Evolutionary conservation across 1,140 invertebrate species (phyloP).

Genomic region (Muscidifurax raptorellus): DNA sequence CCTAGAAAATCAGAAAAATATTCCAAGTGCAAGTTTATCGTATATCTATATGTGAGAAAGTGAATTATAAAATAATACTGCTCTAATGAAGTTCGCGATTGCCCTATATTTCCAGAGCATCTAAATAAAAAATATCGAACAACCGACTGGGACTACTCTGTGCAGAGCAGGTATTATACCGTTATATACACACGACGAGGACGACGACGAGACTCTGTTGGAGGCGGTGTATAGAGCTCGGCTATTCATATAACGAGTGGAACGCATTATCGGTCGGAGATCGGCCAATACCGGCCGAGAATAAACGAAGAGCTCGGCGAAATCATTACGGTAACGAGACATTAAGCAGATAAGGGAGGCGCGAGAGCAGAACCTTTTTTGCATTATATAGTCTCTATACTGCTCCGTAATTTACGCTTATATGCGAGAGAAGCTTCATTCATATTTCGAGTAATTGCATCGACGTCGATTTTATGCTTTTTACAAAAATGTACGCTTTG

Average conservation of each 20-base stretch:
- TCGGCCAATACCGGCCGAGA: slow-evolving; percentile 53
- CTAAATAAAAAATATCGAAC: not conserved
- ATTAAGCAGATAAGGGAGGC: slow-evolving; percentile 50
- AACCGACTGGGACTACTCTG: not conserved
- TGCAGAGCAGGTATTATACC: not conserved
- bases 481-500: too few relatives aligned
- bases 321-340: slow-evolving; percentile 56
- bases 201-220: not conserved
- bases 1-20: too few relatives aligned
- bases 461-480: not conserved
- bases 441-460: not conserved
- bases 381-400: slow-evolving; percentile 1
- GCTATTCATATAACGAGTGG: slow-evolving; percentile 54
- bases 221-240: not conserved
- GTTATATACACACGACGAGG: not conserved
- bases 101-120: not conserved
- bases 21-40: too few relatives aligned
- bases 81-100: not conserved
- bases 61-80: too few relatives aligned
- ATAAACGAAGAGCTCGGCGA: slow-evolving; percentile 53
- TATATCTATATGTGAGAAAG: too few relatives aligned
- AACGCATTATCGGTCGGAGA: slow-evolving; percentile 54
- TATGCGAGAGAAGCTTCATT: slow-evolving; percentile 22
- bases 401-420: slow-evolving; percentile 38
- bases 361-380: slow-evolving; percentile 6